phyloP scores from a whole-genome alignment of 2,888 invertebrate species.

The Xestobium rufovillosum region DNA sequence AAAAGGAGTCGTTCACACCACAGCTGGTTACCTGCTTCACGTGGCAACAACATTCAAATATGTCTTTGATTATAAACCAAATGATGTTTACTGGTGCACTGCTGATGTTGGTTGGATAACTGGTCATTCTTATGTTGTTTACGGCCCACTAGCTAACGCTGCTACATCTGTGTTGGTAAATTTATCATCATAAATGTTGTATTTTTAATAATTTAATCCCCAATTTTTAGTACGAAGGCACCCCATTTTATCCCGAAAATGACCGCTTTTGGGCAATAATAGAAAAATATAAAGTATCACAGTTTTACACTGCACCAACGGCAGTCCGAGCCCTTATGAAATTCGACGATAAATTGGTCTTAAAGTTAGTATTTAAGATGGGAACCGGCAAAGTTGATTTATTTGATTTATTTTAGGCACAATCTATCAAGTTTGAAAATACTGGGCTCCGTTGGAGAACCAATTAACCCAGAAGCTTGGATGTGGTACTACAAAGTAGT shows the following conservation, averaged over 20 bases:
- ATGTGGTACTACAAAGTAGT: slow-evolving; percentile 85
- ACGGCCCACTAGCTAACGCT: slow-evolving; percentile 90
- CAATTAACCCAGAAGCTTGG: slow-evolving; percentile 98
- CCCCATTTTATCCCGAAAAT: slow-evolving; percentile 90
- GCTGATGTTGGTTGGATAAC: slow-evolving; percentile 97
- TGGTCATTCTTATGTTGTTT: slow-evolving; percentile 87
- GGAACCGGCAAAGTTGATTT: not conserved
- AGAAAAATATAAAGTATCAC: slow-evolving; percentile 89
- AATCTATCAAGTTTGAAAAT: slow-evolving; percentile 62
- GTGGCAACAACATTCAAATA: slow-evolving; percentile 91
- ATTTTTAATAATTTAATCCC: slow-evolving; percentile 12
- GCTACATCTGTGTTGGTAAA: slow-evolving; percentile 91
- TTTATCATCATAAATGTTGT: slow-evolving; percentile 14
- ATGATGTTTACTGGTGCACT: slow-evolving; percentile 87
- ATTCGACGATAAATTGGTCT: slow-evolving; percentile 79
- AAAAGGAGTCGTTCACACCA: slow-evolving; percentile 94
- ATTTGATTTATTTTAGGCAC: slow-evolving; percentile 46
- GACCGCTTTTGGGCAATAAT: slow-evolving; percentile 90
- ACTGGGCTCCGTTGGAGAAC: slow-evolving; percentile 96
- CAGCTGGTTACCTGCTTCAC: slow-evolving; percentile 91
- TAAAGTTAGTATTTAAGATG: slow-evolving; percentile 49
- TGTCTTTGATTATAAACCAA: slow-evolving; percentile 84
- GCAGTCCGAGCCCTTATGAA: slow-evolving; percentile 95
- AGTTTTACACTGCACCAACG: slow-evolving; percentile 98
- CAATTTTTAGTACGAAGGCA: slow-evolving; percentile 81